A percentile compares a stretch with the other conserved stretches of the same genome.
These are phyloP conservation scores for Camponotus pennsylvanicus DNA, from an alignment of 1,140 invertebrate species.

Conservation along the genomic window DNA sequence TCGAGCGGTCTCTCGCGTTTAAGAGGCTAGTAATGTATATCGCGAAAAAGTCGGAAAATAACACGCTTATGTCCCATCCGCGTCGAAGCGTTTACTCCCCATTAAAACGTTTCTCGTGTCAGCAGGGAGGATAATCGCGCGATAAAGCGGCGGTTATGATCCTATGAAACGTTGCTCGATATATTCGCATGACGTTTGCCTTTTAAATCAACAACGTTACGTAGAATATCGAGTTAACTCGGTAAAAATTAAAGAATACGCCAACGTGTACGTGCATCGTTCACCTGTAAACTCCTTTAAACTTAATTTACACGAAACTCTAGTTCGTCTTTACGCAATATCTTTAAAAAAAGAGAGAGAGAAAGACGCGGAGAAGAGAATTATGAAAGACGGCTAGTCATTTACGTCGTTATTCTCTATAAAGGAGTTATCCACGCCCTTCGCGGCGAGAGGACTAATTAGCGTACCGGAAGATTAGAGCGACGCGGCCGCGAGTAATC, in stretches of 20 bases:
- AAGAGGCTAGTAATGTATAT: conserved; percentile 14
- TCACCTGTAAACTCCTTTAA: conserved; percentile 1
- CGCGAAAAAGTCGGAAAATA: conserved; percentile 22
- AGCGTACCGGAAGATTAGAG: conserved; percentile 67
- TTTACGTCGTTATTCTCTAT: conserved; percentile 40
- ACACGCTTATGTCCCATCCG: conserved; percentile 18
- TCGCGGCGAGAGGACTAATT: conserved; percentile 61
- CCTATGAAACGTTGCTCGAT: not conserved
- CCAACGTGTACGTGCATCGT: not conserved
- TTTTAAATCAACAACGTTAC: not conserved
- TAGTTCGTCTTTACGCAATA: conserved; percentile 29
- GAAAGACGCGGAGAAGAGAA: not conserved
- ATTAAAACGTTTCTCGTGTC: conserved; percentile 42
- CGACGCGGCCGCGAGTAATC: conserved; percentile 20
- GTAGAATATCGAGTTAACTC: not conserved
- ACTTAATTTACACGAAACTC: conserved; percentile 37
- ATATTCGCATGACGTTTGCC: conserved; percentile 3
- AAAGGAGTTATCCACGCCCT: conserved; percentile 47
- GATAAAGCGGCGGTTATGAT: conserved; percentile 32
- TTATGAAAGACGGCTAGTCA: conserved; percentile 26
- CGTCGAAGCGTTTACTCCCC: conserved; percentile 34
- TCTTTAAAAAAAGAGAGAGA: not conserved
- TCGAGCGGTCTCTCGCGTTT: conserved; percentile 33
- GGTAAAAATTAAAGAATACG: conserved; percentile 8
- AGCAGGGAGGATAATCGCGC: conserved; percentile 33